Base-by-base conservation (phyloP, 2,888 invertebrate genomes). In the Pachycephus smyrnensis region DNA sequence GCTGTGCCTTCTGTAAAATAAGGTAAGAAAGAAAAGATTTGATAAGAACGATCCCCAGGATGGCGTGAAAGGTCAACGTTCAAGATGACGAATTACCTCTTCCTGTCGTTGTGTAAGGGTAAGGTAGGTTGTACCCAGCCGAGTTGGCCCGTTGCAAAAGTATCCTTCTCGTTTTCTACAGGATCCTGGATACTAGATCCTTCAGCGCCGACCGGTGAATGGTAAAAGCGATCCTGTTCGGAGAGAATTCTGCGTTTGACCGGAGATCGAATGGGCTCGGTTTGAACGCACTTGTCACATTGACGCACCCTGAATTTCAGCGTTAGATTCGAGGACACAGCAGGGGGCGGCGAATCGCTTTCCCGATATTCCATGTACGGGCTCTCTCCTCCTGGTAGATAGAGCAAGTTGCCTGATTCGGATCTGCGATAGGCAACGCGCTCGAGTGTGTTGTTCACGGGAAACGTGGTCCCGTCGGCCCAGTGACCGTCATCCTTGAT, bases 391-490 rank as follows among this genome's bases (percentile, higher is more conserved):
- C 89, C 91, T 68, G 91, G 91, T 80, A 91, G 86, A 76, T 91
- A 91, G 71, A 91, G 82, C 79, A 91, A 85, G 78, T 89, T 88
- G 75, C 91, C 90, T 33, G 91, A 91, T 40, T 93, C 93, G 86
- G 95, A 95, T 85, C 95, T 94, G 81, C 93, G 93, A 91, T 94
- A 96, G 80, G 94, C 93, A 37, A 95, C 94, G 40, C 92, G 87
- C 88, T 96, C 95, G 85, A 95, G 92, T 84, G 93, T 94, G 84
- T 91, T 92, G 80, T 92, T 91, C 3, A 96, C 95, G 83, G 94
- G 93, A 92, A 96, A 96, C 30, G 95, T 95, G 85, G 95, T 94
- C 75, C 96, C 96, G 91, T 96, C 96, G 40, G 93, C 94, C 89
- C 93, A 94, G 77, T 91, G 89, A 40, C 92, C 91, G 90, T 93